Percentiles rank a stretch among this genome's conserved stretches.
Conservation (phyloP, 2,888 invertebrate genomes). For the Eustalomyia histrio region DNA sequence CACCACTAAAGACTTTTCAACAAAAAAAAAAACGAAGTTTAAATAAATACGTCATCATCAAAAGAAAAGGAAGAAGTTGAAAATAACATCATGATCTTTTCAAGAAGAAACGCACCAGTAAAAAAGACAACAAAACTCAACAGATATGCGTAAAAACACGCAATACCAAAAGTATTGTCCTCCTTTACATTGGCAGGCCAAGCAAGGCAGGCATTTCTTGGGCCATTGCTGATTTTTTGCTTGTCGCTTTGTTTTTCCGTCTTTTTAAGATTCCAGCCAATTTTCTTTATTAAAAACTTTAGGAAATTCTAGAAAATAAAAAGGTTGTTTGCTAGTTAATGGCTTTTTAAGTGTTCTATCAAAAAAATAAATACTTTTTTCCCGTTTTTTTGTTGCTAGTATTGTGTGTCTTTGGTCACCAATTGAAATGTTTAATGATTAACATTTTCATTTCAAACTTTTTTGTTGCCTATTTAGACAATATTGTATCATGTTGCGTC, state of each 20-base stretch:
- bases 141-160: conserved; percentile 67
- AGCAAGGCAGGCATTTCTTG: background rate
- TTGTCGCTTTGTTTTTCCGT: conserved; percentile 20
- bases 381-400: background rate
- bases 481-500: conserved; percentile 41
- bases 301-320: conserved; percentile 30
- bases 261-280: conserved; percentile 36
- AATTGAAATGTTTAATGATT: conserved; percentile 59
- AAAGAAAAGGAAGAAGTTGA: conserved; percentile 21
- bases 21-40: conserved; percentile 37
- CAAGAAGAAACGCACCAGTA: conserved; percentile 24
- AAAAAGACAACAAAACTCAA: conserved; percentile 39
- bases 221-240: conserved; percentile 7
- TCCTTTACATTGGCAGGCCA: background rate
- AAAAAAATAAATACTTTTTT: conserved; percentile 3
- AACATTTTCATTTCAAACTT: conserved; percentile 28
- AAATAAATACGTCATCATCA: conserved; percentile 68
- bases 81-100: conserved; percentile 63
- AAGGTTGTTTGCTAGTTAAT: conserved; percentile 48
- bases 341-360: conserved; percentile 60
- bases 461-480: conserved; percentile 37
- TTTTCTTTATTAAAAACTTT: conserved; percentile 47
- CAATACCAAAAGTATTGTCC: conserved; percentile 42
- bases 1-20: conserved; percentile 35
- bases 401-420: conserved; percentile 27